These are phyloP conservation scores for Pogona vitticeps DNA, from an alignment of 2,113 vertebrate genomes.

Conservation along the genomic window DNA sequence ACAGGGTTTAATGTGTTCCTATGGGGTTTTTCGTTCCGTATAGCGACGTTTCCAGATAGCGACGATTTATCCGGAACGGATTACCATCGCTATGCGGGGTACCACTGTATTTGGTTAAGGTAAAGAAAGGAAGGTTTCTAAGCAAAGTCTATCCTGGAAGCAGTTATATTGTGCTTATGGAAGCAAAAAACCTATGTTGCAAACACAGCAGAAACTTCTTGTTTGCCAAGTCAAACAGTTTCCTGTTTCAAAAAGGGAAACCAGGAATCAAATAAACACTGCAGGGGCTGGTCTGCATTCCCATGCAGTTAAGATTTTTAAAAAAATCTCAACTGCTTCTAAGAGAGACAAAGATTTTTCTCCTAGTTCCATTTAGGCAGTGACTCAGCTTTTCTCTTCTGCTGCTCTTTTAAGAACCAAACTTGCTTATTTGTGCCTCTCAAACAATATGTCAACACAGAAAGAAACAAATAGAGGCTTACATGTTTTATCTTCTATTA, in stretches of 20 bases:
- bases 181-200: not conserved
- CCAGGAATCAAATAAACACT: conserved; percentile 6
- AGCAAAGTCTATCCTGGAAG: not conserved
- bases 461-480: not conserved
- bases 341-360: not conserved
- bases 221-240: not conserved
- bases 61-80: no score
- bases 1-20: no score
- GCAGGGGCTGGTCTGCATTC: not conserved
- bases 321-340: not conserved
- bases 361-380: not conserved
- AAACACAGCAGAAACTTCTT: not conserved
- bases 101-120: not conserved
- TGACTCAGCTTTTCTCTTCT: not conserved
- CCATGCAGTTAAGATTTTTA: conserved; percentile 15
- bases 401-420: not conserved
- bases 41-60: no score
- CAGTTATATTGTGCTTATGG: not conserved
- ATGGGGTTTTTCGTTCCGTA: no score
- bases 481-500: not conserved
- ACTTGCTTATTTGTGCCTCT: not conserved
- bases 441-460: not conserved
- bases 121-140: not conserved
- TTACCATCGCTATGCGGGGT: no score
- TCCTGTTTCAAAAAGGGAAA: not conserved